These are phyloP conservation scores for Eospalax fontanierii DNA, from an alignment of 2,797 vertebrate species.

Conservation along the genomic window DNA sequence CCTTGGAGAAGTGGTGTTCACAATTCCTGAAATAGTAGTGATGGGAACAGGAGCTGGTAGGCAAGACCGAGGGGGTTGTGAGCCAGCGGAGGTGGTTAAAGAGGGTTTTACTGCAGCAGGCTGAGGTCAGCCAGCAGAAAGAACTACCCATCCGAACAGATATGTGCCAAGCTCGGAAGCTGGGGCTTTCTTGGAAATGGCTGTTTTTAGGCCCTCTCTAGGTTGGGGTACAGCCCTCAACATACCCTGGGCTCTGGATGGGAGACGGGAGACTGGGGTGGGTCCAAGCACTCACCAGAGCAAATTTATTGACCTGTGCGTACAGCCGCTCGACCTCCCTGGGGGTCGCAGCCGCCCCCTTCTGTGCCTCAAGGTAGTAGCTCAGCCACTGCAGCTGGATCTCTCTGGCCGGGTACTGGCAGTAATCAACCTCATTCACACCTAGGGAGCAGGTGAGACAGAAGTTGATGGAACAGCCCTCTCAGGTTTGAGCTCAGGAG, in stretches of 20 bases:
- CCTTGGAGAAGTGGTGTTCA: not conserved
- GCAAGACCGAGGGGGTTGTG: not conserved
- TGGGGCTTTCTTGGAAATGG: not conserved
- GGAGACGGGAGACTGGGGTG: not conserved
- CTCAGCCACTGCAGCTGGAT: constrained; percentile 96
- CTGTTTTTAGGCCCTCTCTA: not conserved
- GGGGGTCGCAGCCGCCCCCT: constrained; percentile 90
- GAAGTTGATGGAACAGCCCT: not conserved
- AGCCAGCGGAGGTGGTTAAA: not conserved
- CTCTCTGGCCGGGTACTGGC: constrained; percentile 93
- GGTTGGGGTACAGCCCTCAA: not conserved
- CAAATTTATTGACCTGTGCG: constrained; percentile 98
- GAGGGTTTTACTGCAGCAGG: not conserved
- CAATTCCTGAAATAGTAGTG: not conserved
- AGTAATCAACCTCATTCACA: constrained; percentile 95
- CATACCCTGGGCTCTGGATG: not conserved
- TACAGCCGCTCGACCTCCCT: constrained; percentile 95
- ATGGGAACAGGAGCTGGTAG: not conserved
- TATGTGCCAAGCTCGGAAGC: not conserved
- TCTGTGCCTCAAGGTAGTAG: constrained; percentile 95
- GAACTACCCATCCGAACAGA: not conserved
- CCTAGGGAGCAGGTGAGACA: constrained; percentile 87
- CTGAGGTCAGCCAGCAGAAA: constrained; percentile 2
- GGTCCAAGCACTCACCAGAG: constrained; percentile 93
- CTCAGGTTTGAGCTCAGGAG: not conserved